Conservation (phyloP, 2,888 invertebrate species). For the Conistra vaccinii region DNA sequence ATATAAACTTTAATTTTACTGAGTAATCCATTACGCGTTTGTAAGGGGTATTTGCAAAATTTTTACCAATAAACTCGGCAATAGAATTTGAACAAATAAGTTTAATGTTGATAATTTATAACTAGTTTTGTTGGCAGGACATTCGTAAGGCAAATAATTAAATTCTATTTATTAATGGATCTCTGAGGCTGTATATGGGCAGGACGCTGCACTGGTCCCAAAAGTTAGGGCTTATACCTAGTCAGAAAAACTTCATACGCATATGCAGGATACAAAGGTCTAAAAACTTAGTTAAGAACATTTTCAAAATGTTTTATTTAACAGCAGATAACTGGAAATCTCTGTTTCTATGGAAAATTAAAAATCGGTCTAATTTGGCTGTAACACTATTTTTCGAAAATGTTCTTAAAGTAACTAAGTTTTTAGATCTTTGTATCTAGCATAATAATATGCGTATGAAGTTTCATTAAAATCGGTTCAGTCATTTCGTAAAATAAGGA, state of each 20-base stretch:
- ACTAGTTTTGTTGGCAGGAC: neutral
- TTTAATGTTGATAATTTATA: neutral
- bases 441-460: too few species aligned
- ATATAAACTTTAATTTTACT: constrained; percentile 11
- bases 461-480: too few species aligned
- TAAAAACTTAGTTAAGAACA: too few species aligned
- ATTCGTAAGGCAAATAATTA: neutral
- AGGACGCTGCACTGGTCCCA: neutral
- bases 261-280: too few species aligned
- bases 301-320: too few species aligned
- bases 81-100: neutral
- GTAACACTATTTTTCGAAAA: too few species aligned
- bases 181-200: neutral
- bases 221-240: constrained; percentile 2
- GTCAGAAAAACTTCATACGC: neutral
- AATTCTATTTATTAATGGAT: neutral
- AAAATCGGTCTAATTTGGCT: too few species aligned
- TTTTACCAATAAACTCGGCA: neutral
- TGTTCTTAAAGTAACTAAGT: too few species aligned
- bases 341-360: too few species aligned
- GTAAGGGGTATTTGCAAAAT: neutral
- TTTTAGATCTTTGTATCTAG: too few species aligned
- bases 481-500: too few species aligned
- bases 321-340: too few species aligned
- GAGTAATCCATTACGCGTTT: neutral